Evolutionary conservation across 2,113 vertebrate genomes (phyloP).

Genomic region (Formicarius rufipectus): DNA sequence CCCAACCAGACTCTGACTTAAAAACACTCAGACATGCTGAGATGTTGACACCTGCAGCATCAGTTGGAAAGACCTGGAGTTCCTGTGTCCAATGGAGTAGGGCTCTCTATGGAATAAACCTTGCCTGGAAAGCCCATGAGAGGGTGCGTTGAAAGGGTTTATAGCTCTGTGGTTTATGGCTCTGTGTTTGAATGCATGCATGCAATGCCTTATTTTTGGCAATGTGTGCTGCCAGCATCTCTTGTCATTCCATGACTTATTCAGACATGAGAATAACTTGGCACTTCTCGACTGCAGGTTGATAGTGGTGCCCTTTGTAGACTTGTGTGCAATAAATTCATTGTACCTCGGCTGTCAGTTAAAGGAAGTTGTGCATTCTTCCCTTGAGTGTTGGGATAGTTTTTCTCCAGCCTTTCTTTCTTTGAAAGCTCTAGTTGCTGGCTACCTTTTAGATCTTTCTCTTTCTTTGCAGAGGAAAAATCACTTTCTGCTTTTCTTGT

Average conservation of each 20-base stretch:
- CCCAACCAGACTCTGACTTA: background rate
- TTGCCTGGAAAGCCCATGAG: background rate
- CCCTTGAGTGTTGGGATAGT: background rate
- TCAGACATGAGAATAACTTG: background rate
- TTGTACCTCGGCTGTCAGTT: background rate
- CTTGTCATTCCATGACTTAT: background rate
- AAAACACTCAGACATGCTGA: fast-evolving
- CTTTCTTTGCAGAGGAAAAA: background rate
- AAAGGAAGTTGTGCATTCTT: conserved; percentile 5
- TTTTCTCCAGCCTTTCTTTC: background rate
- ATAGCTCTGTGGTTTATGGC: background rate
- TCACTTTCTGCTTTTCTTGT: conserved; percentile 18
- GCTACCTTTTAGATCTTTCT: background rate
- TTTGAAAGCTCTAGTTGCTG: background rate
- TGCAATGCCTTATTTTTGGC: background rate
- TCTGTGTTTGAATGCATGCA: fast-evolving
- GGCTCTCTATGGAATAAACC: background rate
- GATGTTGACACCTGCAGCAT: background rate
- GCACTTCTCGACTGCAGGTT: background rate
- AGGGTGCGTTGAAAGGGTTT: background rate
- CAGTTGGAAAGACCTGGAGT: background rate
- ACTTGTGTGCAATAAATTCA: background rate
- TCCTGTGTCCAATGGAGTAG: fast-evolving
- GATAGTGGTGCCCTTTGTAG: background rate
- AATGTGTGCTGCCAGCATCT: background rate